Evolutionary conservation across 2,888 invertebrate species (phyloP), one percentile per base, ranked within the genome.

Genomic region (Habroteleia sp.): DNA sequence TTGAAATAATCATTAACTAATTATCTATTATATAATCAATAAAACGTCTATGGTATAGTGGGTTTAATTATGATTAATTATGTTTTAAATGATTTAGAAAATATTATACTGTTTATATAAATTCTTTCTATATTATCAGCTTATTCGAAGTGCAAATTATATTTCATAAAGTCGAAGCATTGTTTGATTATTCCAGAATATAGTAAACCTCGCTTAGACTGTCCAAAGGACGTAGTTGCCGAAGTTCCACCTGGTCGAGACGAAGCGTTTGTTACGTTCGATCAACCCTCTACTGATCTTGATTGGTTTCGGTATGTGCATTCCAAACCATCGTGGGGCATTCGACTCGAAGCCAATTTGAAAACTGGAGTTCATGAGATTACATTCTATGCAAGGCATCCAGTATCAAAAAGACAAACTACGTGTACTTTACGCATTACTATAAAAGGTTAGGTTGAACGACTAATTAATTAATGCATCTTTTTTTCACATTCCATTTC

Each of bases 281-380:
- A 90, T 44, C 89, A 89, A 68, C 91, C 91, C 2, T 89, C 89
- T 65, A 90, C 91, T 31, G 91, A 91, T 82, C 89, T 91, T 35
- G 90, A 90, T 83, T 91, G 90, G 89, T 87, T 85, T 68, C 89
- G 91, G 63, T 89, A 90, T 81, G 89, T 91, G 56, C 87, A 88
- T 58, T 87, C 90, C 16, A 87, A 89, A 68, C 91, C 91, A 0
- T 82, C 88, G 2, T 91, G 90, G 90, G 90, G 90, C 1, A 90
- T 89, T 69, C 85, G 89, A 39, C 83, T 91, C 50, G 89, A 90
- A 76, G 89, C 89, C 10, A 89, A 89, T 76, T 85, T 91, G 20
- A 89, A 89, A 27, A 85, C 89, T 8, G 91, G 91, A 1, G 79
- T 85, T 16, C 89, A 90, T 72, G 87, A 89, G 74, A 87, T 91